Conservation (phyloP, 37 sponge, comb jelly and placozoan genomes). For the Crambe crambe region DNA sequence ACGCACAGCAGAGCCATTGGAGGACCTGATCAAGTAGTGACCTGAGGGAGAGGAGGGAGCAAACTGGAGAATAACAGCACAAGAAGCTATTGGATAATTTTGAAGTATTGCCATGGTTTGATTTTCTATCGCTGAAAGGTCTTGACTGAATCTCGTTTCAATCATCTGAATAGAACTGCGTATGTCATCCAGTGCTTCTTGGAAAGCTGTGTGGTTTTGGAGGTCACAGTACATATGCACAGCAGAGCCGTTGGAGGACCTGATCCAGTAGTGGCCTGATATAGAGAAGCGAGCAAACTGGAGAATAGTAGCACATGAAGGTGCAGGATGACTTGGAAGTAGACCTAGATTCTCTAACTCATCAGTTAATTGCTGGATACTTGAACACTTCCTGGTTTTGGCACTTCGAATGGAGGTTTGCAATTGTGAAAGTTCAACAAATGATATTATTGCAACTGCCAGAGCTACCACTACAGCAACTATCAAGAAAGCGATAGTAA, state of each 20-base stretch:
- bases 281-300: background rate
- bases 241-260: background rate
- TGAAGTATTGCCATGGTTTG: no score
- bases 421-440: no score
- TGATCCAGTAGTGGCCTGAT: background rate
- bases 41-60: constrained; percentile 17
- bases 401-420: no score
- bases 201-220: no score
- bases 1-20: background rate
- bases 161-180: background rate
- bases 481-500: no score
- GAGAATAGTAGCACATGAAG: background rate
- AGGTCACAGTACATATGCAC: background rate
- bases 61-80: background rate
- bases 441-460: no score
- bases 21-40: constrained; percentile 4
- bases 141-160: background rate
- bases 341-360: background rate
- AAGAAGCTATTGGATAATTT: background rate
- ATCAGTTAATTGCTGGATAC: no score
- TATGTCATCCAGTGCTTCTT: no score
- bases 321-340: background rate
- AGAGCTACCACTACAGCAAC: no score
- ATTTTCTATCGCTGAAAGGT: no score
- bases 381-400: no score